These are phyloP conservation scores for Puma concolor DNA, from an alignment of 2,113 vertebrate species.

Conservation along the genomic window DNA sequence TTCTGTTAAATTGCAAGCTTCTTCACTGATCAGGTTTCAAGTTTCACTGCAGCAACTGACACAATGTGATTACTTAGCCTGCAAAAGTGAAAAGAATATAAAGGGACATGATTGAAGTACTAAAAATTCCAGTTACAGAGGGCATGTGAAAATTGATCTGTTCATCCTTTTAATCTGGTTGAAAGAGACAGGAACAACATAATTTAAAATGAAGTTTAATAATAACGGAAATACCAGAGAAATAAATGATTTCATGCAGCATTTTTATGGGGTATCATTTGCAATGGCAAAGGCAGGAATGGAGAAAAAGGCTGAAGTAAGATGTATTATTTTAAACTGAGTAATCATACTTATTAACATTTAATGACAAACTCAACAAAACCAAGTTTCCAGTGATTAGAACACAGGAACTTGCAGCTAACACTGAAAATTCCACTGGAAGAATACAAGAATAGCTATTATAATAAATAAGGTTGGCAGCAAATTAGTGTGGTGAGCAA, in stretches of 20 bases:
- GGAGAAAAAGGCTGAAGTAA: not conserved
- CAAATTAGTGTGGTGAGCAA: not conserved
- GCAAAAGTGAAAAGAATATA: conserved; percentile 52
- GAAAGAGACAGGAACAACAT: conserved; percentile 42
- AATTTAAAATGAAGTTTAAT: conserved; percentile 52
- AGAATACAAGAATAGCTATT: not conserved
- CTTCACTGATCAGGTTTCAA: conserved; percentile 58
- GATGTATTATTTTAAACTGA: conserved; percentile 16
- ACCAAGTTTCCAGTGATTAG: conserved; percentile 34
- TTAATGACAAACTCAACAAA: conserved; percentile 51
- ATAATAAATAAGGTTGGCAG: not conserved
- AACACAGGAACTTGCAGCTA: not conserved
- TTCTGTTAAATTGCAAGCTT: conserved; percentile 61
- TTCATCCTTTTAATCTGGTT: conserved; percentile 56
- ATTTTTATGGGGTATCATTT: conserved; percentile 28
- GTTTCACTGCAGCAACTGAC: conserved; percentile 50
- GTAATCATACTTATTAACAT: not conserved
- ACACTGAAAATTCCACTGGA: not conserved
- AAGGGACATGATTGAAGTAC: conserved; percentile 42
- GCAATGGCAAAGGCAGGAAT: not conserved
- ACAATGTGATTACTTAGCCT: conserved; percentile 43
- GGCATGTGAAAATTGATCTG: conserved; percentile 31
- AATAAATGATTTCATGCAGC: conserved; percentile 14
- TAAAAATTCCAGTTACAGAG: conserved; percentile 58
- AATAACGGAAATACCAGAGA: conserved; percentile 38